Conservation (phyloP, 2,888 invertebrate genomes). For the Rhimphoctona megacephalus region DNA sequence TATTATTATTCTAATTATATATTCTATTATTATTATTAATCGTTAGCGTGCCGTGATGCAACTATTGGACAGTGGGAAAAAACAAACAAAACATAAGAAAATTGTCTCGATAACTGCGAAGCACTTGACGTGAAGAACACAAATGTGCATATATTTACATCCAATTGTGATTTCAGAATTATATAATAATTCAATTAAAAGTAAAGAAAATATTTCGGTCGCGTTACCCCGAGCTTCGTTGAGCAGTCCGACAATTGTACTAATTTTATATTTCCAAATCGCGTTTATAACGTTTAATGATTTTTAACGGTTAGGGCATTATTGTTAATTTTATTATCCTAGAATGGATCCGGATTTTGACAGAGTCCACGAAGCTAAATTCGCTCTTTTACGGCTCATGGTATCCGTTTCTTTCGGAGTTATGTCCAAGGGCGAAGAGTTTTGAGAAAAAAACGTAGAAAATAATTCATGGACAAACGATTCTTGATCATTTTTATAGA, state of each 20-base stretch:
- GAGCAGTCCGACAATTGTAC: constrained; percentile 50
- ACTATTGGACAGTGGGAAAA: constrained; percentile 28
- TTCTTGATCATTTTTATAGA: neutral
- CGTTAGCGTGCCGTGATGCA: constrained; percentile 43
- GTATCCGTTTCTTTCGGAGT: constrained; percentile 98
- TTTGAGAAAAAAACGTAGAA: neutral
- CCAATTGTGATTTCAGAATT: constrained; percentile 66
- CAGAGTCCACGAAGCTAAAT: constrained; percentile 95
- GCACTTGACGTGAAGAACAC: constrained; percentile 55
- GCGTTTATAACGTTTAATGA: constrained; percentile 40
- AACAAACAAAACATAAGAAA: constrained; percentile 9
- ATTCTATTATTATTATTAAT: constrained; percentile 23
- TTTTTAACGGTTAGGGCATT: constrained; percentile 64
- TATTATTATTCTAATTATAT: constrained; percentile 31
- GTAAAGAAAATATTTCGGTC: constrained; percentile 41
- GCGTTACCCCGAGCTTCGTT: constrained; percentile 46
- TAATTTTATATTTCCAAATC: constrained; percentile 57
- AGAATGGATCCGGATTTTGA: constrained; percentile 97
- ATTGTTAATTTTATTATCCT: constrained; percentile 47
- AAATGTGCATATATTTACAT: constrained; percentile 61
- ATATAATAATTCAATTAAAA: constrained; percentile 54
- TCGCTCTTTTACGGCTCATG: constrained; percentile 96
- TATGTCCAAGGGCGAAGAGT: constrained; percentile 93
- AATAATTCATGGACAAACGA: neutral
- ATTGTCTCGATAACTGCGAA: constrained; percentile 41